Base-by-base conservation (phyloP, 64 coral and sea anemone genomes). In the Pachyseris speciosa region DNA sequence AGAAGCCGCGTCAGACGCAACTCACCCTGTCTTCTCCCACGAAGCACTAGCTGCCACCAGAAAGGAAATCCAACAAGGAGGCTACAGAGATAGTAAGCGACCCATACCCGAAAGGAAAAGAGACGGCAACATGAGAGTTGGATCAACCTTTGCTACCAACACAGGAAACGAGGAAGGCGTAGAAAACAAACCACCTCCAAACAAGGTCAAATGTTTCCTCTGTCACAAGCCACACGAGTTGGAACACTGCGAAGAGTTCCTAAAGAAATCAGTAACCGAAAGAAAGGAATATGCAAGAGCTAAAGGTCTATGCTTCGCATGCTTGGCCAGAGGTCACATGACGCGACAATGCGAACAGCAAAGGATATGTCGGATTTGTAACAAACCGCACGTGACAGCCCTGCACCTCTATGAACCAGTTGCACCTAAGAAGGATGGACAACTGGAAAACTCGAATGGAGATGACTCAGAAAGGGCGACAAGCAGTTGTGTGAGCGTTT, bases 1-100 rank as follows among this genome's bases (percentile, higher is more conserved):
- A 78, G 53, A 76, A 7, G 86, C 86, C 7, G 34, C 86, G 0
- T 33, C 7, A 28, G 86, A 77, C 25, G 86, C 86, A 24, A 89
- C 58, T 8, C 71, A 61, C 41, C 68, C 85, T 2, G 68, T 73
- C 2, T 88, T 88, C 16, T 88, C 85, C 0, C 61, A 61, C 11
- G 44, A 87, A 20, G 66, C 84, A 0, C 32, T 87, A 9, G 53
- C 17, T 33, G 9, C 87, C 2, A 43, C 61, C 3, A 75, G 8
- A 11, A 63, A 9, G 25, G 69, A 88, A 63, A 29, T 63, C 4
- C 33, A 88, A 4, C 6, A 38, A 15, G 67, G 15, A 5, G 4
- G 1, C 0, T 17, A 37, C 33, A 59, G 13, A 2, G 24, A 74
- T 52, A 43, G 26, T 32, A 70, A 70, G 15, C 9, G n/a, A 26